Evolutionary conservation across 2,888 invertebrate species (phyloP).

Genomic region (Drosophila mulleri): DNA sequence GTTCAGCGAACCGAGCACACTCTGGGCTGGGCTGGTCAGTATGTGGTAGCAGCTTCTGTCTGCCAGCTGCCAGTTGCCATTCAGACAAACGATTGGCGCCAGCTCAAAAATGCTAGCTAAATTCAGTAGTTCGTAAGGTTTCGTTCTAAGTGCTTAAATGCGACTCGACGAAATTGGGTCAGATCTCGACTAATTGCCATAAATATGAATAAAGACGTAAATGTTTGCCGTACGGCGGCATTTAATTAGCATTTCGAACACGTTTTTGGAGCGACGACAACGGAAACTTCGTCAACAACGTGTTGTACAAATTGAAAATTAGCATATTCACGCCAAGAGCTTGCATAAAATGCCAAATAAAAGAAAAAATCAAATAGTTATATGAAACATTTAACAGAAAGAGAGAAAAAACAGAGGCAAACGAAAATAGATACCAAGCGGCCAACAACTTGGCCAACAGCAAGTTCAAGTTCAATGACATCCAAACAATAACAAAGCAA

Average conservation of each 20-base stretch:
- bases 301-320: slow-evolving; percentile 58
- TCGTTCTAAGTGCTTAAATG: slow-evolving; percentile 16
- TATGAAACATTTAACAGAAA: slow-evolving; percentile 10
- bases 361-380: slow-evolving; percentile 41
- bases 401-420: slow-evolving; percentile 14
- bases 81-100: slow-evolving; percentile 32
- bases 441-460: slow-evolving; percentile 42
- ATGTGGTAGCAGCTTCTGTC: slow-evolving; percentile 21
- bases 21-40: slow-evolving; percentile 19
- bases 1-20: slow-evolving; percentile 56
- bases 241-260: slow-evolving; percentile 76
- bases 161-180: slow-evolving; percentile 62
- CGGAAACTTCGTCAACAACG: slow-evolving; percentile 24
- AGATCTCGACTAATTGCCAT: slow-evolving; percentile 68
- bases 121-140: slow-evolving; percentile 10
- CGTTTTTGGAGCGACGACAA: slow-evolving; percentile 58
- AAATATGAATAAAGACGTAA: slow-evolving; percentile 62
- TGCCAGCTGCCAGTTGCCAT: slow-evolving; percentile 7
- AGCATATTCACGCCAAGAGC: slow-evolving; percentile 76
- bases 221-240: slow-evolving; percentile 45
- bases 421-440: slow-evolving; percentile 35
- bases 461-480: slow-evolving; percentile 80
- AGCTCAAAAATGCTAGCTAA: slow-evolving; percentile 21
- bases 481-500: slow-evolving; percentile 68
- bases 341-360: slow-evolving; percentile 74